Evolutionary conservation across 2,797 vertebrate species (phyloP).

Genomic region (Coluber constrictor): DNA sequence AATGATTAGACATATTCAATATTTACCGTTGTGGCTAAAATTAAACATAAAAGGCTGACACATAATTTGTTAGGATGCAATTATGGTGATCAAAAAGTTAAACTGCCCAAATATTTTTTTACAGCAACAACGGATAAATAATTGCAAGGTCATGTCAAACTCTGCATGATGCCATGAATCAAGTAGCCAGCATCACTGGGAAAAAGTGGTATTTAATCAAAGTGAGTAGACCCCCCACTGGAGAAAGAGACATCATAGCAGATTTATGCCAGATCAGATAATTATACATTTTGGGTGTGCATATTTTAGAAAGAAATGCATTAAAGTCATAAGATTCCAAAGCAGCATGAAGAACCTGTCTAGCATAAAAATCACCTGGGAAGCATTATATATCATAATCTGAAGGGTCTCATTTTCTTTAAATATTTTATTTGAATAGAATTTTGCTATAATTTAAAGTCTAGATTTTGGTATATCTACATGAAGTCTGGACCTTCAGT

Average conservation of each 20-base stretch:
- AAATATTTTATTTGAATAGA: neutral
- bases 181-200: conserved; percentile 12
- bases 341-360: neutral
- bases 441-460: neutral
- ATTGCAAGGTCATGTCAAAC: conserved; percentile 48
- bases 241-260: neutral
- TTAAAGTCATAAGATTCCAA: neutral
- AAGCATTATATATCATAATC: neutral
- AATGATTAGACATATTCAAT: conserved; percentile 23
- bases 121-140: conserved; percentile 48
- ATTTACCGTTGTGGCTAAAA: conserved; percentile 47
- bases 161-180: conserved; percentile 31
- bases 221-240: neutral
- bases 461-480: neutral
- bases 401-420: neutral
- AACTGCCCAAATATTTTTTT: conserved; percentile 54
- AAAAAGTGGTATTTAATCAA: conserved; percentile 21
- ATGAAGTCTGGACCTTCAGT: neutral
- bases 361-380: neutral
- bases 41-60: conserved; percentile 40
- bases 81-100: conserved; percentile 43
- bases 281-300: neutral
- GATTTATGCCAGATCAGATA: neutral
- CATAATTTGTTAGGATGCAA: conserved; percentile 54
- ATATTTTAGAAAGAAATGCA: neutral